A percentile compares a stretch with the other conserved stretches of the same genome.
Evolutionary conservation across 2,888 invertebrate species (phyloP).

Genomic region (Electrophaes corylata): DNA sequence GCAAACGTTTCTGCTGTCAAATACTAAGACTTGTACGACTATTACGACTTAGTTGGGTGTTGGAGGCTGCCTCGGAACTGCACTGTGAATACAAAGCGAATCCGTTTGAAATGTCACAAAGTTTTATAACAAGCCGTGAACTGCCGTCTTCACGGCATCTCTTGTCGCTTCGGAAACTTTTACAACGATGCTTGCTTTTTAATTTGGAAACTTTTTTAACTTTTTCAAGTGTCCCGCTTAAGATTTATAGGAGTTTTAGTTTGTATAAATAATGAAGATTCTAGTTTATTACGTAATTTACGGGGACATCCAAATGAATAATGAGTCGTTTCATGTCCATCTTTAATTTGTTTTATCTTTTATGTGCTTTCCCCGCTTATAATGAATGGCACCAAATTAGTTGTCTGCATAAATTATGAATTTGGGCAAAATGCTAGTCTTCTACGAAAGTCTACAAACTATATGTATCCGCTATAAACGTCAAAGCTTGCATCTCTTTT

Average conservation of each 20-base stretch:
- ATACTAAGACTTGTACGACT: slow-evolving; percentile 11
- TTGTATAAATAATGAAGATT: slow-evolving; percentile 2
- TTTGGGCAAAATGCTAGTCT: too few species aligned
- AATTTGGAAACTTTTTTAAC: slow-evolving; percentile 25
- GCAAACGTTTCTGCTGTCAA: slow-evolving; percentile 10
- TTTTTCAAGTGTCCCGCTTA: slow-evolving; percentile 11
- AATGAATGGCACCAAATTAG: background rate
- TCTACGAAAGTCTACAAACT: background rate
- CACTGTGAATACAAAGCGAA: slow-evolving; percentile 6
- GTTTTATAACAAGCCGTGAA: slow-evolving; percentile 23
- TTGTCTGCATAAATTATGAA: background rate
- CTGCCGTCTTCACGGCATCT: slow-evolving; percentile 1
- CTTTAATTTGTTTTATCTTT: background rate
- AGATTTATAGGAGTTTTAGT: slow-evolving; percentile 5
- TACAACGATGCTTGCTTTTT: slow-evolving; percentile 16
- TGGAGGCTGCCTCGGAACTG: background rate
- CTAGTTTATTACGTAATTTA: slow-evolving; percentile 1
- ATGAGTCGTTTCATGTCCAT: background rate
- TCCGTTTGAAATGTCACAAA: slow-evolving; percentile 23
- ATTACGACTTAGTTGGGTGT: background rate
- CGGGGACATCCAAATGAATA: slow-evolving; percentile 8
- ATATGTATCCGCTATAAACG: background rate
- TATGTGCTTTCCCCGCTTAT: background rate
- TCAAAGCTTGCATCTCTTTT: background rate
- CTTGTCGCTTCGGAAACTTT: slow-evolving; percentile 25